Percentiles rank a stretch among this genome's conserved stretches.
phyloP scores from a whole-genome alignment of 2,797 vertebrate genomes.

The Aldrovandia affinis region DNA sequence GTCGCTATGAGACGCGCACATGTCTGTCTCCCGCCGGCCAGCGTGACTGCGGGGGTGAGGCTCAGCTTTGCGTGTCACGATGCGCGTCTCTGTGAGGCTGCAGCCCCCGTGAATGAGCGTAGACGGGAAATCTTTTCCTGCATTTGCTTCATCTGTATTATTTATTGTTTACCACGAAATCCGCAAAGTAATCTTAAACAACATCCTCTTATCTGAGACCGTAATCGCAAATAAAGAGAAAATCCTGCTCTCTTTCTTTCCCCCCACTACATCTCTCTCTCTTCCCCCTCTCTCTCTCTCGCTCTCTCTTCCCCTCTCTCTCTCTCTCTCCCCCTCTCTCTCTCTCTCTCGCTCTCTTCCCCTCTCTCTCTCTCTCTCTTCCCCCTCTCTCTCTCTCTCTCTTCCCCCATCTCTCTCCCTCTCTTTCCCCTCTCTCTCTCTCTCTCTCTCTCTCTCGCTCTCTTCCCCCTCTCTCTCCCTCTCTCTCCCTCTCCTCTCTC shows the following conservation, averaged over 20 bases:
- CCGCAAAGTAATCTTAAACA: background rate
- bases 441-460: background rate
- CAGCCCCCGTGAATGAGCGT: background rate
- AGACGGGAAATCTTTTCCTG: constrained; percentile 7
- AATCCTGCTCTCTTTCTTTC: background rate
- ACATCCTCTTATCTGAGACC: background rate
- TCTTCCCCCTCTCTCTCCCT: constrained; percentile 4
- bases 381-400: background rate
- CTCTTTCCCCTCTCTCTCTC: background rate
- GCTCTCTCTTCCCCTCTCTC: background rate
- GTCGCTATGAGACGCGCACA: constrained; percentile 59
- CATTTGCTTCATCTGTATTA: constrained; percentile 7
- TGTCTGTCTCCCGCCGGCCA: constrained; percentile 61
- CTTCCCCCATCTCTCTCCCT: background rate
- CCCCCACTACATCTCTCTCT: background rate
- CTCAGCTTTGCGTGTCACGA: constrained; percentile 28
- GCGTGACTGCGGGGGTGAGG: constrained; percentile 66
- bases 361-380: background rate
- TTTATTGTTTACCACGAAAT: background rate
- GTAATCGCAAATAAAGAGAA: background rate
- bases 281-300: too few relatives aligned
- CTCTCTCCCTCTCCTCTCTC: constrained; percentile 45
- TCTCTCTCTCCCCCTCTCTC: background rate
- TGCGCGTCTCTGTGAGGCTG: constrained; percentile 24
- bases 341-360: too few relatives aligned